Percentiles rank a stretch among this genome's conserved stretches.
These are phyloP conservation scores for Arrhopalites spinosus DNA, from an alignment of 2,888 invertebrate species.

Conservation along the genomic window DNA sequence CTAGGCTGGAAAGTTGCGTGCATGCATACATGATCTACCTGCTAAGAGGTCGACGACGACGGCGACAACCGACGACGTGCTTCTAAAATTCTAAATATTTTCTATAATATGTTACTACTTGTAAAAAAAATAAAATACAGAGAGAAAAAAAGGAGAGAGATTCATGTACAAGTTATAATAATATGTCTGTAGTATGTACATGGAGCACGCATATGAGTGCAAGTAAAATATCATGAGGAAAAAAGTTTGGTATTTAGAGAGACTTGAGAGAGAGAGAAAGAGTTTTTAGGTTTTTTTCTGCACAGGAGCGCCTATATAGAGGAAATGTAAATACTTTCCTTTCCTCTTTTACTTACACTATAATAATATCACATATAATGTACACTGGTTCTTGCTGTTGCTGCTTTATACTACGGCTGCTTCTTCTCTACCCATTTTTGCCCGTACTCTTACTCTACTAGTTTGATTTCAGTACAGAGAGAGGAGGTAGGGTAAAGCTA, in stretches of 20 bases:
- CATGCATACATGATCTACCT: constrained; percentile 10
- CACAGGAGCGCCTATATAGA: not conserved
- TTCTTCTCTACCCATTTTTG: not conserved
- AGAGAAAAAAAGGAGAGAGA: not conserved
- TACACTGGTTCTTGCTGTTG: not conserved
- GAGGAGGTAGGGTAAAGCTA: not conserved
- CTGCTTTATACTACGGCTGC: not conserved
- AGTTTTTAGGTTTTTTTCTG: not conserved
- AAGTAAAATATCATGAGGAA: not conserved
- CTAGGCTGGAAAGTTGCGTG: constrained; percentile 4
- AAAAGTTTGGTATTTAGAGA: no score
- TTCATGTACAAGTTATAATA: not conserved
- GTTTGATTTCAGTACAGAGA: not conserved
- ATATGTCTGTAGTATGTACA: not conserved
- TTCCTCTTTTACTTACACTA: not conserved
- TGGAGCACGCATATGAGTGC: not conserved
- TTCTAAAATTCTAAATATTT: not conserved
- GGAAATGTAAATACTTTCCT: not conserved
- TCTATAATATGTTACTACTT: not conserved
- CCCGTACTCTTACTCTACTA: not conserved
- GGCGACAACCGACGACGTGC: not conserved
- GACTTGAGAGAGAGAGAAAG: not conserved
- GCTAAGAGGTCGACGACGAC: not conserved
- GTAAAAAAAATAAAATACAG: not conserved
- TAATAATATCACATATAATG: no score